These are phyloP conservation scores for Leguminivora glycinivorella DNA, from an alignment of 1,140 invertebrate species.

Conservation along the genomic window DNA sequence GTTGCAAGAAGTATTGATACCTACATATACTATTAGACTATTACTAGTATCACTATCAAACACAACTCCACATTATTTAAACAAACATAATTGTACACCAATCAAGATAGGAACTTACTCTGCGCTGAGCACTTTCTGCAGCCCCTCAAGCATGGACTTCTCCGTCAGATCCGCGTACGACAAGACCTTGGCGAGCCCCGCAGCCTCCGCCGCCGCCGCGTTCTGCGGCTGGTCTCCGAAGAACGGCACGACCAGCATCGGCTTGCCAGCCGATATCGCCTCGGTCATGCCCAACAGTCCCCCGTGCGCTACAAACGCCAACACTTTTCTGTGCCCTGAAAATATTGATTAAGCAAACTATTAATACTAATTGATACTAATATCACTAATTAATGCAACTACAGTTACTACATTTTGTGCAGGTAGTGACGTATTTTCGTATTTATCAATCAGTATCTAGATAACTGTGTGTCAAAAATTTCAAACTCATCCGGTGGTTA, in stretches of 20 bases:
- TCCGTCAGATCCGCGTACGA: slow-evolving; percentile 63
- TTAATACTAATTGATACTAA: background rate
- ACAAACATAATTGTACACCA: background rate
- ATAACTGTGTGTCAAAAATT: too few species aligned
- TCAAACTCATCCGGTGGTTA: too few species aligned
- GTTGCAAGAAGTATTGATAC: too few species aligned
- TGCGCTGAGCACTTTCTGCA: slow-evolving; percentile 67
- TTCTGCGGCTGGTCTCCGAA: slow-evolving; percentile 82
- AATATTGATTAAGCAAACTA: slow-evolving; percentile 27
- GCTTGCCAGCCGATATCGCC: slow-evolving; percentile 81
- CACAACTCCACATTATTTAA: too few species aligned
- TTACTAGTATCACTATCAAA: too few species aligned
- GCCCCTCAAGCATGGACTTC: slow-evolving; percentile 57
- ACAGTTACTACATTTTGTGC: too few species aligned
- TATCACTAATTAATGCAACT: too few species aligned
- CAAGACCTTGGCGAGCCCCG: slow-evolving; percentile 60
- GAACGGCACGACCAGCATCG: slow-evolving; percentile 82
- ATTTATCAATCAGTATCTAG: too few species aligned
- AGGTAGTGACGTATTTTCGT: too few species aligned
- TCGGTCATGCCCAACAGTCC: slow-evolving; percentile 84
- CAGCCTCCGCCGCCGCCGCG: slow-evolving; percentile 58
- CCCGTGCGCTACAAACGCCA: slow-evolving; percentile 84
- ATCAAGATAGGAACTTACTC: slow-evolving; percentile 65
- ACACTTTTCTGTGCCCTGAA: slow-evolving; percentile 82
- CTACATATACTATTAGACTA: too few species aligned